Conservation (phyloP, 2,113 vertebrate genomes). For the Ceratotherium simum region DNA sequence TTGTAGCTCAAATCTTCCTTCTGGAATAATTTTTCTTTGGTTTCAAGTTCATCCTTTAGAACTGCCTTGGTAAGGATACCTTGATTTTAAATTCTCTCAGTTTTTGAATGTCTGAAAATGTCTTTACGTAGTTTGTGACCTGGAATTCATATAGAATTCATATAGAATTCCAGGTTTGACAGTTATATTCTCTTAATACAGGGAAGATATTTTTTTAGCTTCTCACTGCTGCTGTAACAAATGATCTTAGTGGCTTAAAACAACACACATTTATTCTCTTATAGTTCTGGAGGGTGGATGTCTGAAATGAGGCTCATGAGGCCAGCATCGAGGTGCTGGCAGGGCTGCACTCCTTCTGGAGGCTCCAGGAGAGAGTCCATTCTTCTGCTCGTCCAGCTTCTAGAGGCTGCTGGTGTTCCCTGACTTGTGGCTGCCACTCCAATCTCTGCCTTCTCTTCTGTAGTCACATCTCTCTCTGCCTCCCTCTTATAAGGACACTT, state of each 20-base stretch:
- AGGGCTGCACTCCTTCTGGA: background rate
- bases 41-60: background rate
- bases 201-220: background rate
- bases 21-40: background rate
- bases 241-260: background rate
- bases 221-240: background rate
- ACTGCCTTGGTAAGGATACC: background rate
- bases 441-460: background rate
- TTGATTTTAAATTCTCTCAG: background rate
- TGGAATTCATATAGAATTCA: too few species aligned
- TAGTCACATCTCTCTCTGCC: background rate
- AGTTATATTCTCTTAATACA: background rate
- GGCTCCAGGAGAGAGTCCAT: too few species aligned
- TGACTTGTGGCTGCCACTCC: background rate
- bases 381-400: too few species aligned
- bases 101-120: background rate
- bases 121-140: background rate
- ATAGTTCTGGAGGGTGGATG: background rate
- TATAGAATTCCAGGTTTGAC: background rate
- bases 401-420: background rate
- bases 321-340: too few species aligned
- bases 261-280: background rate
- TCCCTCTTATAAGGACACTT: background rate
- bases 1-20: background rate
- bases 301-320: background rate